These are phyloP conservation scores for Trachymyrmex septentrionalis DNA, from an alignment of 1,140 invertebrate genomes.

Conservation along the genomic window DNA sequence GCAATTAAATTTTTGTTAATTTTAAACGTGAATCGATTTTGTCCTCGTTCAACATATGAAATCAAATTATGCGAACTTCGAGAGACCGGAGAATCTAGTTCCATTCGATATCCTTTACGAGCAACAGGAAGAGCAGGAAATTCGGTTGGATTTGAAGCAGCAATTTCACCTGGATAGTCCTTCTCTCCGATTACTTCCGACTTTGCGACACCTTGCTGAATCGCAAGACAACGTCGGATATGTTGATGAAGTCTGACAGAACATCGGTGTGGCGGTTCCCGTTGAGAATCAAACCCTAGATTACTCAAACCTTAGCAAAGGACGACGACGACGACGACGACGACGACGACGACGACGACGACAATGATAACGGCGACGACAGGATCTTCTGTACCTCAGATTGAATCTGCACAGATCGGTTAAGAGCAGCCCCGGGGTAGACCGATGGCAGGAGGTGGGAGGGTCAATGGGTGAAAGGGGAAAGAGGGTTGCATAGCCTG, in stretches of 20 bases:
- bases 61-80: background rate
- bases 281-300: conserved; percentile 50
- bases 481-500: conserved; percentile 28
- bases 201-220: conserved; percentile 49
- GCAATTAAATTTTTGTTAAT: background rate
- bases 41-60: background rate
- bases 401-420: conserved; percentile 80
- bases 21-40: background rate
- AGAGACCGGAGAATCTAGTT: background rate
- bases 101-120: background rate
- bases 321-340: conserved; percentile 33
- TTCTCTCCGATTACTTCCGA: conserved; percentile 41
- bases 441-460: conserved; percentile 27
- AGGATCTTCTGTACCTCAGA: conserved; percentile 73
- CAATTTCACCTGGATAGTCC: conserved; percentile 12
- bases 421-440: conserved; percentile 68
- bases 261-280: conserved; percentile 27
- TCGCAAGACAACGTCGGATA: conserved; percentile 58
- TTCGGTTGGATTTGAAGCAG: conserved; percentile 3
- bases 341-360: conserved; percentile 53
- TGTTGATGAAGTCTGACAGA: conserved; percentile 66
- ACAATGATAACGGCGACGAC: conserved; percentile 67
- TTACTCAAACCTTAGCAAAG: conserved; percentile 27
- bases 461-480: background rate
- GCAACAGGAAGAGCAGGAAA: background rate